A percentile compares a stretch with the other conserved stretches of the same genome.
phyloP scores from a whole-genome alignment of 2,888 invertebrate species.

The Rhagonycha lutea region DNA sequence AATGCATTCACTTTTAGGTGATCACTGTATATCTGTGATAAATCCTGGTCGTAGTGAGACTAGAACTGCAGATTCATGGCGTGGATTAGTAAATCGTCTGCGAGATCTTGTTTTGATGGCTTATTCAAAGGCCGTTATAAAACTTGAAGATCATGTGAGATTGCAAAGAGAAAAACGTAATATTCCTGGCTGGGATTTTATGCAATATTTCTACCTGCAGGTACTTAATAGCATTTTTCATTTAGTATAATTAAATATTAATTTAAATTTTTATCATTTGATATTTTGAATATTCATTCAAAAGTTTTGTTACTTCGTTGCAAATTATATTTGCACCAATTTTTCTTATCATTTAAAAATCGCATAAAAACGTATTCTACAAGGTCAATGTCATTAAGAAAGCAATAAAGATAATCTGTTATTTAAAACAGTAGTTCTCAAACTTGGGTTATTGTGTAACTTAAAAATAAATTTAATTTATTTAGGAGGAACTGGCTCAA shows the following conservation, averaged over 20 bases:
- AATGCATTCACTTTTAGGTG: slow-evolving; percentile 49
- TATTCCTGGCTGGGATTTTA: slow-evolving; percentile 91
- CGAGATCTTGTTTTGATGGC: slow-evolving; percentile 82
- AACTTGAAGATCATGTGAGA: slow-evolving; percentile 88
- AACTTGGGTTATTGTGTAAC: neutral
- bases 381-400: neutral
- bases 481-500: slow-evolving; percentile 92
- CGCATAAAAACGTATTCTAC: neutral
- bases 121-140: slow-evolving; percentile 82
- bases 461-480: neutral
- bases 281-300: neutral
- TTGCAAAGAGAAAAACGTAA: slow-evolving; percentile 88
- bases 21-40: slow-evolving; percentile 85
- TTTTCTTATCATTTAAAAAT: neutral
- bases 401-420: neutral
- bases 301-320: slow-evolving; percentile 24
- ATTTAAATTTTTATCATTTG: neutral
- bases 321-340: neutral
- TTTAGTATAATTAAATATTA: slow-evolving; percentile 33
- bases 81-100: slow-evolving; percentile 80
- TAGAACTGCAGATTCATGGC: slow-evolving; percentile 89
- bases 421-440: neutral
- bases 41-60: slow-evolving; percentile 90
- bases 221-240: slow-evolving; percentile 54
- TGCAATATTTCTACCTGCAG: slow-evolving; percentile 91